Evolutionary conservation across 2,113 vertebrate species (phyloP).

Genomic region (Larimichthys polyactis): DNA sequence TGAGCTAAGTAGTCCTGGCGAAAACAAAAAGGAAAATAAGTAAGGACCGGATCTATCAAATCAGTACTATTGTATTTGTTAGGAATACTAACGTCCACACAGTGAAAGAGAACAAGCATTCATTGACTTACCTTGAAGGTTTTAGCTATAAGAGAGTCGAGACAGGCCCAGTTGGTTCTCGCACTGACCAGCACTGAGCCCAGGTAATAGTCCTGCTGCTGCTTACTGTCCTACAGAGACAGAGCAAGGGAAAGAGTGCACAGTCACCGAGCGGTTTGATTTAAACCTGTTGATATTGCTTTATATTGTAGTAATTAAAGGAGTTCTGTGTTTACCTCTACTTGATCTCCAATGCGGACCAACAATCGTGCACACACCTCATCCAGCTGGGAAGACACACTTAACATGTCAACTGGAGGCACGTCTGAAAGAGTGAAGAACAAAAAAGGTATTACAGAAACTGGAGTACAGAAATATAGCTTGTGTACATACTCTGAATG

Average conservation of each 20-base stretch:
- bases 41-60: not conserved
- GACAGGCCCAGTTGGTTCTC: constrained; percentile 90
- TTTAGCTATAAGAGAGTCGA: constrained; percentile 91
- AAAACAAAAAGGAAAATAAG: not conserved
- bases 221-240: constrained; percentile 87
- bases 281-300: not conserved
- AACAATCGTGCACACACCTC: constrained; percentile 88
- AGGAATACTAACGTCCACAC: not conserved
- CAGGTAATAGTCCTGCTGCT: constrained; percentile 93
- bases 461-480: not conserved
- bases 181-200: constrained; percentile 88
- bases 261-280: not conserved
- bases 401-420: constrained; percentile 87
- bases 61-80: not conserved
- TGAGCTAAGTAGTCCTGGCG: constrained; percentile 91
- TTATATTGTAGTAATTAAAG: not conserved
- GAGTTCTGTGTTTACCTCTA: constrained; percentile 85
- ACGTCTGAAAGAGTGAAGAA: constrained; percentile 79
- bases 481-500: not conserved
- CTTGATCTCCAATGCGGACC: constrained; percentile 87
- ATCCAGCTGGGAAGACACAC: constrained; percentile 83
- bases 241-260: not conserved
- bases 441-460: not conserved
- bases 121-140: constrained; percentile 88
- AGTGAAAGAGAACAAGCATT: not conserved